These are phyloP conservation scores for Temnothorax nylanderi DNA, from an alignment of 1,140 invertebrate genomes.

Conservation along the genomic window DNA sequence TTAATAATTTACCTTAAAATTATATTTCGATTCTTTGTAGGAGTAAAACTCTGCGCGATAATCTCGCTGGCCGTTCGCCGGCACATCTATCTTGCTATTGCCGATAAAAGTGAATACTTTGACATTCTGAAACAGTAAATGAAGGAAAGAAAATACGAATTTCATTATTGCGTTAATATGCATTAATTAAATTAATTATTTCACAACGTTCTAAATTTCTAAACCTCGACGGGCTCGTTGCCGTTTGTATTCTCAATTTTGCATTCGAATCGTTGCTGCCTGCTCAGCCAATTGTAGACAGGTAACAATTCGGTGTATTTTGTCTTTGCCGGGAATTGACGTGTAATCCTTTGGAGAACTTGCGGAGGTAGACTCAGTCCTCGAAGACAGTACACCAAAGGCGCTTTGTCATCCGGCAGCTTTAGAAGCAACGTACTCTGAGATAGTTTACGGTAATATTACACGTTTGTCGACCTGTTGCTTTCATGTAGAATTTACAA, in stretches of 20 bases:
- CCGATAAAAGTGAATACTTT: constrained; percentile 66
- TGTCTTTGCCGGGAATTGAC: constrained; percentile 72
- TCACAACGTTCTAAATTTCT: neutral
- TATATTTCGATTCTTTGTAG: constrained; percentile 64
- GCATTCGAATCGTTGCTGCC: constrained; percentile 66
- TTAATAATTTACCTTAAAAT: constrained; percentile 67
- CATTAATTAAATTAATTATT: neutral
- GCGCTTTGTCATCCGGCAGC: constrained; percentile 58
- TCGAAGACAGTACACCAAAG: constrained; percentile 68
- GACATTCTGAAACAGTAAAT: constrained; percentile 7
- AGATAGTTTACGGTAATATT: constrained; percentile 23
- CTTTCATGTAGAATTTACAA: neutral
- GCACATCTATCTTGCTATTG: constrained; percentile 67
- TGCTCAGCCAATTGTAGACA: constrained; percentile 69
- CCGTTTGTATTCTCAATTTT: constrained; percentile 42
- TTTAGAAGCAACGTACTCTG: constrained; percentile 72
- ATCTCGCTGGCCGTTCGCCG: constrained; percentile 59
- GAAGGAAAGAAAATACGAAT: neutral
- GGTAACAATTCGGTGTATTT: constrained; percentile 70
- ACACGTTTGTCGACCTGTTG: neutral
- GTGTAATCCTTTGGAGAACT: constrained; percentile 52
- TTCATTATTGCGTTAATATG: neutral
- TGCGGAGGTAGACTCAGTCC: constrained; percentile 57
- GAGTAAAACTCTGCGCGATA: constrained; percentile 72
- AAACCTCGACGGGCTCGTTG: neutral